These are phyloP conservation scores for Drosophila kanekoi DNA, from an alignment of 2,888 invertebrate species.

Conservation along the genomic window DNA sequence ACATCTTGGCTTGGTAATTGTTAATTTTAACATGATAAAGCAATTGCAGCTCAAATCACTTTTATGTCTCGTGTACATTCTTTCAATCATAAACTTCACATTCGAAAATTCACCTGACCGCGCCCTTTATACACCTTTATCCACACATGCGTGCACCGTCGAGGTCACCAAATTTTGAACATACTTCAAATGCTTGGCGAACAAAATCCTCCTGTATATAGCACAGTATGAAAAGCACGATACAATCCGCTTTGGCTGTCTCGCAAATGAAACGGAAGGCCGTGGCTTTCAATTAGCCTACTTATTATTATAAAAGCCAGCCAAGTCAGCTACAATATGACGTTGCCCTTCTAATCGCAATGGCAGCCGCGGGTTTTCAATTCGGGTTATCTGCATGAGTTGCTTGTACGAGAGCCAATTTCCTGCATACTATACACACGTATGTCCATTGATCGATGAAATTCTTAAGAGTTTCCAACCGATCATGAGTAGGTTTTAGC, in stretches of 20 bases:
- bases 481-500: no score
- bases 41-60: background rate
- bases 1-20: background rate
- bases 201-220: constrained; percentile 40
- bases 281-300: constrained; percentile 65
- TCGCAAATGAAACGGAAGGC: constrained; percentile 55
- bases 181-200: constrained; percentile 38
- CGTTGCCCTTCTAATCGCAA: constrained; percentile 57
- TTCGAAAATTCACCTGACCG: constrained; percentile 36
- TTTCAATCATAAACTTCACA: constrained; percentile 16
- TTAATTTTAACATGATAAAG: background rate
- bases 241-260: constrained; percentile 61
- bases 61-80: background rate
- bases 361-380: constrained; percentile 39
- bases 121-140: constrained; percentile 27
- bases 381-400: constrained; percentile 30
- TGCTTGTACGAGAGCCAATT: constrained; percentile 5
- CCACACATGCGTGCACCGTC: constrained; percentile 10
- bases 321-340: constrained; percentile 37
- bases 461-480: no score
- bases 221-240: constrained; percentile 43
- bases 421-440: constrained; percentile 7
- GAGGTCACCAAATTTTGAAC: constrained; percentile 44
- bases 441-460: no score
- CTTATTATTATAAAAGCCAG: constrained; percentile 37